Percentiles rank a stretch among this genome's conserved stretches.
Evolutionary conservation across 2,888 invertebrate genomes (phyloP).

Genomic region (Heliconius sara): DNA sequence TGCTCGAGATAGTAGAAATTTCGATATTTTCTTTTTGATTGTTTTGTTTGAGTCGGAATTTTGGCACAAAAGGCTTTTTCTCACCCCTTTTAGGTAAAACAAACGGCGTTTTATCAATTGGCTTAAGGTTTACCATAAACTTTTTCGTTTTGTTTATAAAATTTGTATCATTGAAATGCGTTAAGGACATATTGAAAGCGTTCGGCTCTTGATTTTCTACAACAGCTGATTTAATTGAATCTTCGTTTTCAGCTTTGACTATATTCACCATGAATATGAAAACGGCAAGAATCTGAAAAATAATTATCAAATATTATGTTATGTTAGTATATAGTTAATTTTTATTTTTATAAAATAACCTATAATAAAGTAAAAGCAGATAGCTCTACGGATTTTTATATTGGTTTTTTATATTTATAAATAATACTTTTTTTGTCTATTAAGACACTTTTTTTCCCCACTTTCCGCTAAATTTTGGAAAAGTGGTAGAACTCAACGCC

Average conservation of each 20-base stretch:
- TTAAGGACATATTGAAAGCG: background rate
- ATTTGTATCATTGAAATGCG: background rate
- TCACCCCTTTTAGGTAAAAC: background rate
- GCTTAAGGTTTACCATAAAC: constrained; percentile 12
- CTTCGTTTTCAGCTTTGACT: constrained; percentile 12
- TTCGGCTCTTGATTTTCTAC: background rate
- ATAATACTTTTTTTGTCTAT: too few species aligned
- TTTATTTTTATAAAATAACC: background rate
- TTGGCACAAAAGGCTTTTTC: background rate
- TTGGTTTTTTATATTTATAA: background rate
- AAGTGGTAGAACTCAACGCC: background rate
- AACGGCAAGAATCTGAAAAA: constrained; percentile 31
- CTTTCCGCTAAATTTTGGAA: background rate
- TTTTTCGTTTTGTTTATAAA: constrained; percentile 13
- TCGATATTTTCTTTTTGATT: background rate
- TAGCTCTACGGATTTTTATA: background rate
- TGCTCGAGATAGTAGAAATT: background rate
- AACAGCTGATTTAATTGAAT: background rate
- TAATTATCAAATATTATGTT: too few species aligned
- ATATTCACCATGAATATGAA: constrained; percentile 3
- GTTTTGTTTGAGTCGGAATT: background rate
- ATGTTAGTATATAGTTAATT: too few species aligned
- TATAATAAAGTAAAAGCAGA: background rate
- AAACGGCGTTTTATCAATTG: constrained; percentile 1
- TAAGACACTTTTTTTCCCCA: background rate